Evolutionary conservation across 2,888 invertebrate genomes (phyloP), one percentile per base, ranked within the genome.

Genomic region (Loripinus fragilis): DNA sequence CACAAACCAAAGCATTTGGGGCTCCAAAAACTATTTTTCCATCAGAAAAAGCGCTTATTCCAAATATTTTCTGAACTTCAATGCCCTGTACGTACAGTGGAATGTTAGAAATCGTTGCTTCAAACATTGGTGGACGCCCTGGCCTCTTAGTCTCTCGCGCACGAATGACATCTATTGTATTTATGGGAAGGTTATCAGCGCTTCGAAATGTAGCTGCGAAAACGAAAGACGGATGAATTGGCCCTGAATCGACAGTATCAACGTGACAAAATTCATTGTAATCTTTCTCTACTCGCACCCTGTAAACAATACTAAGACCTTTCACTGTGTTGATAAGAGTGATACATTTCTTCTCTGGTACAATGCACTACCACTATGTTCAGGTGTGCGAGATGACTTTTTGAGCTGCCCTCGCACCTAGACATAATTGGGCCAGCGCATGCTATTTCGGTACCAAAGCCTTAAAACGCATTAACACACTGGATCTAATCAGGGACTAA

Each of bases 21-120:
- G 75, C 78, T 35, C 83, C 83, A n/a, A 83, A 23, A n/a, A 80
- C 65, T 17, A 83, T 76, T 42, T 80, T 74, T 8, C 83, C 78
- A 33, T 80, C 80, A 7, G 64, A 55, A 52, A 83, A 80, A 0
- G 71, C 80, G 42, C 80, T 72, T 5, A 83, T 78, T 0, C 83
- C 80, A n/a, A 65, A 50, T n/a, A 80, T 78, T 50, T 74, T 74
- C 52, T 70, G 75, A 0, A 73, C 67, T 38, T 71, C 71, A 25
- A 66, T 70, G 7, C 71, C 78, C 28, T 80, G 60, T 23, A 74
- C 55, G 30, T 30, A 48, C 7, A 83, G 35, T 38, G 75, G 73
- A 23, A 80, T 45, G 55, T 80, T 78, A 12, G 55, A 50, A 0
- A 76, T 69, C 17, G 42, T 28, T 17, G 69, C 52, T 8, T 80